A percentile compares a stretch with the other conserved stretches of the same genome.
Conservation (phyloP, 1,140 invertebrate species). For the Leguminivora glycinivorella region DNA sequence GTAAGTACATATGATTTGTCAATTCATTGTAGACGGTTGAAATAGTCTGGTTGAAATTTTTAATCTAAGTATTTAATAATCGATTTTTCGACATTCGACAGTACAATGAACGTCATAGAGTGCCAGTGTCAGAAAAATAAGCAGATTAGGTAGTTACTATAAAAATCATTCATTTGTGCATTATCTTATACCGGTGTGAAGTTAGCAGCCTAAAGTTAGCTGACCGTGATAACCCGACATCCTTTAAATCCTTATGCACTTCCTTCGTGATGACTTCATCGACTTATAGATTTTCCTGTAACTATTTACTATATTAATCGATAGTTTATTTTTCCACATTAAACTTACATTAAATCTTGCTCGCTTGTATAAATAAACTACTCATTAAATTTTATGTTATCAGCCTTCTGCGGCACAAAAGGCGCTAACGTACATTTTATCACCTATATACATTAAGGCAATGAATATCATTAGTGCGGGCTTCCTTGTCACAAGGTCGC, state of each 20-base stretch:
- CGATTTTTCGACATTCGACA: no score
- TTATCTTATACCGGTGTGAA: no score
- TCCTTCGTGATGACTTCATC: not conserved
- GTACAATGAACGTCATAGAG: no score
- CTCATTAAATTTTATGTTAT: not conserved
- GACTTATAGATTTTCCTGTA: not conserved
- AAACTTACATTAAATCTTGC: not conserved
- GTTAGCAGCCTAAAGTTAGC: no score
- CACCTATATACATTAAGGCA: constrained; percentile 11
- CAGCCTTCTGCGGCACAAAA: not conserved
- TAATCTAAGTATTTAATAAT: no score
- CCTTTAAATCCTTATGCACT: not conserved
- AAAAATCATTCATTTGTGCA: no score
- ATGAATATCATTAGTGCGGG: constrained; percentile 12
- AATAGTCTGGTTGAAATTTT: no score
- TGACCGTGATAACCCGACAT: no score
- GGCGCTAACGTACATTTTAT: constrained; percentile 16
- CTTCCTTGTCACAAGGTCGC: constrained; percentile 21
- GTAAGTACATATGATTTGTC: no score
- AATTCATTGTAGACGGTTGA: no score
- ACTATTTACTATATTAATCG: not conserved
- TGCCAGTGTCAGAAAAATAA: no score
- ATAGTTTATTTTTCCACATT: not conserved
- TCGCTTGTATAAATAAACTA: not conserved
- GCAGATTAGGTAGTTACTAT: no score